phyloP scores from a whole-genome alignment of 2,888 invertebrate species.

The Andrena bicolor region DNA sequence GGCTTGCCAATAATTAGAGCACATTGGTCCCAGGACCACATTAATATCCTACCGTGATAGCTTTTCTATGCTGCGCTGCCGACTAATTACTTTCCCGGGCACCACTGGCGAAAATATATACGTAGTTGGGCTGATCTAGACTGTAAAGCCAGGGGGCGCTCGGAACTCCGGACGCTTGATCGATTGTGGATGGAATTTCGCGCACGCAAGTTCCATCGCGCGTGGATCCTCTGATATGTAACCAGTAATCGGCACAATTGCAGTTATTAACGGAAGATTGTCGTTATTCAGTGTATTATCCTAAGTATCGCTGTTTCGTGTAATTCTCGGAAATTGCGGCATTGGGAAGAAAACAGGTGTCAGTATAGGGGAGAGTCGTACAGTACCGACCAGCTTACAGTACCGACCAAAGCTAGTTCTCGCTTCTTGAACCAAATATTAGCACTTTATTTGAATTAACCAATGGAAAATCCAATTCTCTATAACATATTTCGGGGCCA shows the following conservation, averaged over 20 bases:
- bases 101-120: slow-evolving; percentile 7
- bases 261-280: slow-evolving; percentile 40
- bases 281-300: not conserved
- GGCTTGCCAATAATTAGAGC: slow-evolving; percentile 49
- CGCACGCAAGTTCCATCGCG: slow-evolving; percentile 45
- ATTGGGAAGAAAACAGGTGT: too few relatives aligned
- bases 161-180: slow-evolving; percentile 35
- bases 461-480: too few relatives aligned
- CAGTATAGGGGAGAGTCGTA: too few relatives aligned
- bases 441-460: too few relatives aligned
- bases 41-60: slow-evolving; percentile 15
- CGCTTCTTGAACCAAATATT: too few relatives aligned
- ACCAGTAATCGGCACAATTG: slow-evolving; percentile 39
- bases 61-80: slow-evolving; percentile 13
- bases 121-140: slow-evolving; percentile 34
- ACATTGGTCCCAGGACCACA: slow-evolving; percentile 29
- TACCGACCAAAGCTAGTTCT: too few relatives aligned
- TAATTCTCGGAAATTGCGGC: not conserved
- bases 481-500: too few relatives aligned
- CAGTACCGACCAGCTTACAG: too few relatives aligned
- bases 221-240: slow-evolving; percentile 41
- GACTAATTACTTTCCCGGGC: slow-evolving; percentile 19
- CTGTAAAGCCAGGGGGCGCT: slow-evolving; percentile 1
- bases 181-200: slow-evolving; percentile 41
- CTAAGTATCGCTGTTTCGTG: not conserved